Evolutionary conservation across 2,113 vertebrate genomes (phyloP), one percentile per base, ranked within the genome.

Genomic region (Reinhardtius hippoglossoides): DNA sequence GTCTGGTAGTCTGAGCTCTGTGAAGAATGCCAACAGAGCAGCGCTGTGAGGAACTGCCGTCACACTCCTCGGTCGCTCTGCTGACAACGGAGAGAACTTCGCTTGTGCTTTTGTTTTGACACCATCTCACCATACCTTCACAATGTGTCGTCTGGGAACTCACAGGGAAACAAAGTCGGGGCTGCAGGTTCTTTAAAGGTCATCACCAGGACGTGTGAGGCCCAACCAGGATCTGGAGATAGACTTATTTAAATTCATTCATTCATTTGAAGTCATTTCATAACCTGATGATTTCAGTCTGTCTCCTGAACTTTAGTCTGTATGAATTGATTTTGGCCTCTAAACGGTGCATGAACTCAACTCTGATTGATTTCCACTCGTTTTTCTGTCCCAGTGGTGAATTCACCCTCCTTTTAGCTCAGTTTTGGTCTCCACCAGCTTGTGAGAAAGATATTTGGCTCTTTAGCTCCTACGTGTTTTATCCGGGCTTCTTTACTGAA

Each of bases 11-110:
- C 46, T 18, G 46, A 50, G 46, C 4, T 72, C 37, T 55, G 44
- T 80, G 60, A 69, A 27, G 69, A 77, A 77, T n/a, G 40, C 21
- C 71, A 62, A 14, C n/a, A 5, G 23, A 15, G 56, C 14, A 4
- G 37, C 68, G 57, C 46, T 65, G 42, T 54, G 85, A 82, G 48
- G 76, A 77, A 82, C 54, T 50, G 13, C 78, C 6, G 2, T 77
- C 56, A 65, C 40, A 50, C 58, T 20, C 26, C 18, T 18, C 48
- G 2, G 52, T 26, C 75, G 73, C 52, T 78, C 2, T 42, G 48
- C 4, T 67, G 60, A 78, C 60, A 62, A n/a, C 24, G 6, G 27
- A 57, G 46, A 66, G 50, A 52, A 40, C 6, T 31, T 31, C 27
- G 5, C 27, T 31, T 5, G 27, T 31, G 27, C 27, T 48, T 80